Conservation (phyloP, 2,113 vertebrate species). For the Myocastor coypus region DNA sequence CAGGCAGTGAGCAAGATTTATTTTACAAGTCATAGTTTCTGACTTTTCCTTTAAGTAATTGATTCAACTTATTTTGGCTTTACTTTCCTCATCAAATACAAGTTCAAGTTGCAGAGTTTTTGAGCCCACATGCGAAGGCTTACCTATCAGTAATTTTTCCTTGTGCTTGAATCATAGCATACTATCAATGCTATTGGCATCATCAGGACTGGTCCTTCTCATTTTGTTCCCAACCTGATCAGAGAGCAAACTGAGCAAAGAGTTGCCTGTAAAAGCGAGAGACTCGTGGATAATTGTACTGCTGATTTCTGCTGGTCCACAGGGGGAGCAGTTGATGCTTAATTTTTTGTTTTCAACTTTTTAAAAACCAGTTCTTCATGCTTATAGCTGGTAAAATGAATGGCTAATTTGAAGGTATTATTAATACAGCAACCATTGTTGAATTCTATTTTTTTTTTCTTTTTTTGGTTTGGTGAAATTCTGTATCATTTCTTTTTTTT, state of each 20-base stretch:
- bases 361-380: no score
- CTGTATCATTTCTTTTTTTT: no score
- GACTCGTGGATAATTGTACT: neutral
- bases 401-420: no score
- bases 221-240: neutral
- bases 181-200: neutral
- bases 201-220: neutral
- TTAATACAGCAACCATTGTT: no score
- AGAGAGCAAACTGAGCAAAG: neutral
- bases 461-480: no score
- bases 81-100: neutral
- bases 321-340: no score
- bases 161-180: neutral
- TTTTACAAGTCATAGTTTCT: neutral
- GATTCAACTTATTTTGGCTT: neutral
- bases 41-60: neutral
- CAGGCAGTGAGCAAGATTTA: neutral
- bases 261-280: constrained; percentile 24
- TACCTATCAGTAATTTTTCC: neutral
- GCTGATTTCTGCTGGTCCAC: no score
- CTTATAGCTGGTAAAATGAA: no score
- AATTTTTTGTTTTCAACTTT: no score
- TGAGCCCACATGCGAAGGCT: neutral
- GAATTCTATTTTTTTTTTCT: no score
- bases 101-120: neutral